Percentiles rank a stretch among this genome's conserved stretches.
phyloP scores from a whole-genome alignment of 2,113 vertebrate genomes.

The Pyrgilauda ruficollis region DNA sequence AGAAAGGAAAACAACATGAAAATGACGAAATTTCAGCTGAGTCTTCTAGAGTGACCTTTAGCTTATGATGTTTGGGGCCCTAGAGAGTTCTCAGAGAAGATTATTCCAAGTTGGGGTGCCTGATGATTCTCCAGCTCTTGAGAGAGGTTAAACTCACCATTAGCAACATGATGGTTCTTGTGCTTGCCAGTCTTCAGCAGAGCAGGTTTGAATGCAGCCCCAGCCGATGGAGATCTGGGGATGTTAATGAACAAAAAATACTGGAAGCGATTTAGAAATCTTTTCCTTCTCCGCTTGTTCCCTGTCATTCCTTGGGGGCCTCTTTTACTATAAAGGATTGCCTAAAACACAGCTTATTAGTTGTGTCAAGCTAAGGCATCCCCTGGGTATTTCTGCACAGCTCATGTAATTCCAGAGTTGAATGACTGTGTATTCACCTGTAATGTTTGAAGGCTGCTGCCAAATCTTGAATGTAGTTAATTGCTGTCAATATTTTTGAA shows the following conservation, averaged over 20 bases:
- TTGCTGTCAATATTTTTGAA: conserved; percentile 70
- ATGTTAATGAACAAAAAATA: not conserved
- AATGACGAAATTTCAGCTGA: not conserved
- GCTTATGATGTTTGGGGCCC: not conserved
- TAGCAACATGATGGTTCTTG: not conserved
- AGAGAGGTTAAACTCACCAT: not conserved
- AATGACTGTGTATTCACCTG: conserved; percentile 62
- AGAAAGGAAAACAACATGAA: not conserved
- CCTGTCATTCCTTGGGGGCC: not conserved
- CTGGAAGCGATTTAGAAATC: not conserved
- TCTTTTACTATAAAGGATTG: conserved; percentile 19
- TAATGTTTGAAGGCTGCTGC: conserved; percentile 65
- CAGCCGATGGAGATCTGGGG: not conserved
- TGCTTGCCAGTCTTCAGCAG: not conserved
- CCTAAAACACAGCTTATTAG: conserved; percentile 68
- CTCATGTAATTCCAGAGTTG: conserved; percentile 62
- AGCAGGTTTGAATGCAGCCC: not conserved
- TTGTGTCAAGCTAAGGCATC: conserved; percentile 58
- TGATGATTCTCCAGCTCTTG: not conserved
- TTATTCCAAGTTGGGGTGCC: not conserved
- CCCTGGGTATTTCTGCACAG: conserved; percentile 71
- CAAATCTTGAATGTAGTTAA: conserved; percentile 61
- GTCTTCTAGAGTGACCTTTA: not conserved
- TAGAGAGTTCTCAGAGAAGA: not conserved
- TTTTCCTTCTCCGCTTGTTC: conserved; percentile 8